Percentiles rank a stretch among this genome's conserved stretches.
Conservation (phyloP, 1,140 invertebrate species). For the Drosophila simulans region DNA sequence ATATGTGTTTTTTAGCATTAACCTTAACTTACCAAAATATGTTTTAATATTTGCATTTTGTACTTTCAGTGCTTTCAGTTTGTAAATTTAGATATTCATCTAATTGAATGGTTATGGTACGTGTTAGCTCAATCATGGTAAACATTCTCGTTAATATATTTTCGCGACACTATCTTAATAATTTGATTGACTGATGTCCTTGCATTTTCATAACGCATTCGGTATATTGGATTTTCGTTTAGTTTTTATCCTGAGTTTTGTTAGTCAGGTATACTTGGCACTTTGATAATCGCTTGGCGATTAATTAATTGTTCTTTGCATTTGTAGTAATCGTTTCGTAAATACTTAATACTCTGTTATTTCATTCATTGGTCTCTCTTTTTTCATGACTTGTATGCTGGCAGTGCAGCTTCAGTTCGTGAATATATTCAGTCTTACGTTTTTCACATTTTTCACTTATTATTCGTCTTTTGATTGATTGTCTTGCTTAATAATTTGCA, state of each 20-base stretch:
- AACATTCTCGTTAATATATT: constrained; percentile 19
- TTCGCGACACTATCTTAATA: constrained; percentile 39
- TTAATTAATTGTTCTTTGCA: constrained; percentile 22
- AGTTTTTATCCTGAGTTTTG: constrained; percentile 18
- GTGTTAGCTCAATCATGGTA: constrained; percentile 10
- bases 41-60: constrained; percentile 28
- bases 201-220: constrained; percentile 26
- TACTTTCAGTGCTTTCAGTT: constrained; percentile 45
- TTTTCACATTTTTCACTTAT: constrained; percentile 27
- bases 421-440: constrained; percentile 27
- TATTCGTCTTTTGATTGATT: constrained; percentile 38
- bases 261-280: constrained; percentile 44
- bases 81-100: constrained; percentile 29
- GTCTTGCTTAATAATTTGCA: constrained; percentile 53
- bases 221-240: constrained; percentile 20
- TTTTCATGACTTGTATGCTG: constrained; percentile 12
- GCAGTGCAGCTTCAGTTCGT: constrained; percentile 20
- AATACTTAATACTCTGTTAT: constrained; percentile 27
- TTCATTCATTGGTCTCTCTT: constrained; percentile 27
- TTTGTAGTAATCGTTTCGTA: constrained; percentile 23
- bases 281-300: constrained; percentile 6
- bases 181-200: constrained; percentile 28
- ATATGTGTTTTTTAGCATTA: constrained; percentile 20
- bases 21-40: constrained; percentile 78
- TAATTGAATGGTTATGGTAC: constrained; percentile 21